A percentile compares a stretch with the other conserved stretches of the same genome.
These are phyloP conservation scores for Pteria penguin DNA, from an alignment of 2,888 invertebrate genomes.

Conservation along the genomic window DNA sequence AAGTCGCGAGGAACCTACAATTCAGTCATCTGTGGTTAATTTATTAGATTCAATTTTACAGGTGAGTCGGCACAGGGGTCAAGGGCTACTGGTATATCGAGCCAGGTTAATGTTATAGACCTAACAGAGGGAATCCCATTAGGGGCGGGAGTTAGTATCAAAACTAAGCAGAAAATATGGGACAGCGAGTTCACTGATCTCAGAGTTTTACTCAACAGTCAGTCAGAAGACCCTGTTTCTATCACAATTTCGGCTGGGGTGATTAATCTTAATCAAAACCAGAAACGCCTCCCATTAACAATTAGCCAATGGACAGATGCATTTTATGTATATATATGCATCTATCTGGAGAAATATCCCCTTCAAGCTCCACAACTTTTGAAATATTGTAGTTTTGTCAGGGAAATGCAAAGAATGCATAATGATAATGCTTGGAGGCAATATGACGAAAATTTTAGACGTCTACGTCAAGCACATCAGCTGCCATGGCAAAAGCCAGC, in stretches of 20 bases:
- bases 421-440: conserved; percentile 2
- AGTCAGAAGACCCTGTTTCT: conserved; percentile 3
- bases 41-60: no score
- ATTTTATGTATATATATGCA: background rate
- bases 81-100: no score
- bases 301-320: conserved; percentile 7
- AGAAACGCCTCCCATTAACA: background rate
- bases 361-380: background rate
- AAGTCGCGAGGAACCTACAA: no score
- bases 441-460: no score
- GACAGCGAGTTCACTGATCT: background rate
- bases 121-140: background rate
- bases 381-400: conserved; percentile 2
- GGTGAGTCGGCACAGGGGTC: background rate
- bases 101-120: background rate
- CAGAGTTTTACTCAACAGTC: background rate
- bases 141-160: background rate
- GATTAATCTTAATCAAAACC: background rate
- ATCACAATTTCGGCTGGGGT: background rate
- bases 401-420: conserved; percentile 7
- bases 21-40: no score
- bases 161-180: background rate
- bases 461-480: no score
- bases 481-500: conserved; percentile 11
- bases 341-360: conserved; percentile 7